Base-by-base conservation (phyloP, 2,113 vertebrate species). In the Columba janthina region DNA sequence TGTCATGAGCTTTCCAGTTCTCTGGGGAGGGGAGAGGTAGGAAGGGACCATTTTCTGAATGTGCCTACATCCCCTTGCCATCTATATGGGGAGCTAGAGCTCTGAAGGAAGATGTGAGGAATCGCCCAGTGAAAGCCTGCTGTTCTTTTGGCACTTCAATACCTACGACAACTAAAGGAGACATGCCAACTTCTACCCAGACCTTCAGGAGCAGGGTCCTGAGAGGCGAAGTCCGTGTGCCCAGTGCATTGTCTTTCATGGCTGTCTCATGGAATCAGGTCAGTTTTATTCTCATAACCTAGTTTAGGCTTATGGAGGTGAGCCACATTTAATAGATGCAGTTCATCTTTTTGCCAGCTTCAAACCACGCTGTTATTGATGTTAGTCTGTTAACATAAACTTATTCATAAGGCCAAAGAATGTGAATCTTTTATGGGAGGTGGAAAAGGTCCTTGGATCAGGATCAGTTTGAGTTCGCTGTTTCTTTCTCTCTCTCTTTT, bases 181-280 rank as follows among this genome's bases (percentile, higher is more conserved):
- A 12, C 5, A 2, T 40, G 12, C 14, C 44, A 0, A 0, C 2
- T 50, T 5, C 36, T 34, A 32, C 2, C 2, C 36, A 17, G 25
- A 0, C 2, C 21, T 78, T 24, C 36, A 46, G 64, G 50, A 85
- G 25, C 46, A 50, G 32, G 36, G 40, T 25, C 75, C 60, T 26
- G 64, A 16, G 42, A 77, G 29, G 48, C 0, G 5, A 76, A 69
- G 29, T 2, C 0, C 29, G 10, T 57, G 22, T 64, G 34, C 29
- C 53, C 36, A 51, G n/a, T 1, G 0, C 42, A 10, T 65, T 93
- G 15, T 61, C 34, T 67, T 71, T 77, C 72, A n/a, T 8, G 26
- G 21, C 21, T 74, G n/a, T 40, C 48, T 80, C 0, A 0, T 42
- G 76, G 79, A 93, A 84, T 72, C 85, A 71, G 60, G 69, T 88